Evolutionary conservation across 2,797 vertebrate species (phyloP).

Genomic region (Brotula barbata): DNA sequence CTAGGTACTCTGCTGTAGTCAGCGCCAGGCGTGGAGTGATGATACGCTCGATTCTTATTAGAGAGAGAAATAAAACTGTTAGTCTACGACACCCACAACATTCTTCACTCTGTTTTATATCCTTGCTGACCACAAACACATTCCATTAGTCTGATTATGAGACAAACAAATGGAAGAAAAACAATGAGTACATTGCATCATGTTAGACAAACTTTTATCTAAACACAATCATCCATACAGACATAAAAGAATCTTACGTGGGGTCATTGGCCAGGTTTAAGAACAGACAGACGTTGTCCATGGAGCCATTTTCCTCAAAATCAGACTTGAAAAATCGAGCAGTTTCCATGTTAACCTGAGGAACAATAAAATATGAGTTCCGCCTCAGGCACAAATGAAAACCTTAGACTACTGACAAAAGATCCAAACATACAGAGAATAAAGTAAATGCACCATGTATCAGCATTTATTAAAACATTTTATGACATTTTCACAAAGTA

Average conservation of each 20-base stretch:
- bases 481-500: too few relatives aligned
- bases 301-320: constrained; percentile 83
- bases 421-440: neutral
- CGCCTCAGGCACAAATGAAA: neutral
- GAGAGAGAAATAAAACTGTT: constrained; percentile 1
- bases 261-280: constrained; percentile 82
- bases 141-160: neutral
- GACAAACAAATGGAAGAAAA: neutral
- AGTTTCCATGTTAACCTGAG: constrained; percentile 83
- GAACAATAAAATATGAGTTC: neutral
- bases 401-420: constrained; percentile 3
- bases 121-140: too few relatives aligned
- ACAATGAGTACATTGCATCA: neutral
- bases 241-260: constrained; percentile 70
- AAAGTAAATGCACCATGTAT: too few relatives aligned
- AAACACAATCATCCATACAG: neutral
- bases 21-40: constrained; percentile 81
- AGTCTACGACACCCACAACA: neutral
- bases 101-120: neutral
- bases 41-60: constrained; percentile 79
- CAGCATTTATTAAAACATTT: too few relatives aligned
- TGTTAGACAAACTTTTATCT: constrained; percentile 54
- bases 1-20: constrained; percentile 80
- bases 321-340: constrained; percentile 83
- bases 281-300: constrained; percentile 83